Percentiles rank a stretch among this genome's conserved stretches.
Evolutionary conservation across 2,113 vertebrate genomes (phyloP).

Genomic region (Tympanuchus pallidicinctus): DNA sequence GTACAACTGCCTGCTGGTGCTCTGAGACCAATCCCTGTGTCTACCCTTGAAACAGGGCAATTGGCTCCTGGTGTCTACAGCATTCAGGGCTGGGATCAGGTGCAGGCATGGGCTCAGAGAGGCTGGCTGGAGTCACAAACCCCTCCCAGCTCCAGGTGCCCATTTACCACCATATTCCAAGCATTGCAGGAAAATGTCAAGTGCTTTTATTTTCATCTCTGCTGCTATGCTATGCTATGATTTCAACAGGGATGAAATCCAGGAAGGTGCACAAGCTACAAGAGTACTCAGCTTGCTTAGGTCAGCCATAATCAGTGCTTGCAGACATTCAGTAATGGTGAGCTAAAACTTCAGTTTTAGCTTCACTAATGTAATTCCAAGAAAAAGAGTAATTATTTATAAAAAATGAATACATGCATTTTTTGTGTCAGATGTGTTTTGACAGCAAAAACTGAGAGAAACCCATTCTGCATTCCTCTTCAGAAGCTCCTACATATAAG

Average conservation of each 20-base stretch:
- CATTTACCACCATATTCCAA: rapidly evolving
- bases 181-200: rapidly evolving
- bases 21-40: neutral
- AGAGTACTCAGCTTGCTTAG: neutral
- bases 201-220: neutral
- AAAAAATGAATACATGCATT: neutral
- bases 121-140: neutral
- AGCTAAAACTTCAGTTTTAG: neutral
- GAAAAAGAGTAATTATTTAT: neutral
- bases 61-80: neutral
- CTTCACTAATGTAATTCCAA: neutral
- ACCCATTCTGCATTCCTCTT: neutral
- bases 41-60: neutral
- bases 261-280: neutral
- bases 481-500: neutral
- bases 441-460: neutral
- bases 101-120: neutral
- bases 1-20: rapidly evolving
- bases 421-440: neutral
- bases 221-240: neutral
- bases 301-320: rapidly evolving
- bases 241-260: neutral
- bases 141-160: neutral
- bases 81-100: neutral
- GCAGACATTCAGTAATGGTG: neutral